Percentiles rank a stretch among this genome's conserved stretches.
phyloP scores from a whole-genome alignment of 2,797 vertebrate species.

The Orientallactaga sibirica region DNA sequence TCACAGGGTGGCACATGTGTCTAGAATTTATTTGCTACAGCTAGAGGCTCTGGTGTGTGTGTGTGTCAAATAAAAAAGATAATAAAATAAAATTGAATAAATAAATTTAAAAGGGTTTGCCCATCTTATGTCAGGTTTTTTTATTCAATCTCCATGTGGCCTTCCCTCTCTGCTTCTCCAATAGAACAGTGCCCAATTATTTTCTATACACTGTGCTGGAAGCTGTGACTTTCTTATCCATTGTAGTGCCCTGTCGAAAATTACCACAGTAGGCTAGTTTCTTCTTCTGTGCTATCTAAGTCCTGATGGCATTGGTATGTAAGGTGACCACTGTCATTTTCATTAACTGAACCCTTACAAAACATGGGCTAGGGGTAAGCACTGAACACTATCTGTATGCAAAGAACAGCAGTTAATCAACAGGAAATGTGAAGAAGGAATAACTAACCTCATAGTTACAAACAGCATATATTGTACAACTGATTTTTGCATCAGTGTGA shows the following conservation, averaged over 20 bases:
- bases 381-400: neutral
- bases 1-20: too few species aligned
- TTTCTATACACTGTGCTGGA: neutral
- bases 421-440: neutral
- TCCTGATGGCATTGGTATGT: neutral
- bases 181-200: accelerated
- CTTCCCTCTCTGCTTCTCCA: neutral
- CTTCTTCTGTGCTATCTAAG: neutral
- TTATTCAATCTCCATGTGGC: neutral
- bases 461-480: neutral
- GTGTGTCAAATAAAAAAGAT: too few species aligned
- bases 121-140: neutral
- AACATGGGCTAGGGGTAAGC: neutral
- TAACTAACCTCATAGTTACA: neutral
- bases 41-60: too few species aligned
- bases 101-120: too few species aligned
- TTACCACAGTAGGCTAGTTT: neutral
- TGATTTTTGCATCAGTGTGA: neutral
- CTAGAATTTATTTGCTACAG: too few species aligned
- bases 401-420: neutral
- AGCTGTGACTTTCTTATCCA: neutral
- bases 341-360: neutral
- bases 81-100: too few species aligned
- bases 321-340: neutral
- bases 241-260: neutral